Base-by-base conservation (phyloP, 1,140 invertebrate genomes). In the Polypedilum vanderplanki region DNA sequence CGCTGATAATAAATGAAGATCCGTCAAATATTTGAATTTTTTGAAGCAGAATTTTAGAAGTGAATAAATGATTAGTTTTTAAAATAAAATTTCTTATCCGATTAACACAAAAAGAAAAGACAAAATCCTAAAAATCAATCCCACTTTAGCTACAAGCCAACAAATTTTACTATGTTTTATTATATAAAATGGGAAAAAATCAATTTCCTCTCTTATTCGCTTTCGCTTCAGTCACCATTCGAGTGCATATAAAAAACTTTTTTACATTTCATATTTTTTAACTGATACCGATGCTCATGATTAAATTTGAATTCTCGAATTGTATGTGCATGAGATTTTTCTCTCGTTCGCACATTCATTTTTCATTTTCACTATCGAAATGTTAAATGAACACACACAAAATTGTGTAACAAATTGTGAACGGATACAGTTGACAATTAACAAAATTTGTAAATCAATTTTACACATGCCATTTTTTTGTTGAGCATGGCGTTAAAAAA, bases 361-460 rank as follows among this genome's bases (percentile, higher is more conserved):
- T 70, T 70, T 70, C 65, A 70, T 70, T 33, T 33, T 33, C 10
- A 18, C 65, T 22, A 12, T 57, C 46, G 46, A 57, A 33, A 57
- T 57, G 46, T 57, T 70, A 22, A 70, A 70, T 20, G 20, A 70
- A 70, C 17, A 70, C 10, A 57, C 10, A 57, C n/a, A 57, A 57
- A 57, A 70, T 18, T 70, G 17, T 70, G 65, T 70, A 17, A 70
- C 65, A 70, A 70, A 70, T 70, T 70, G 65, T 18, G 17, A 70
- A 18, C 65, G 65, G 65, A 70, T 70, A 70, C 65, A 70, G 20
- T 20, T 70, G 65, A 70, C 65, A 70, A 70, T 70, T 70, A 70
- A 70, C 65, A 70, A 18, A 70, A 70, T 70, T 70, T 70, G 65
- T 70, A 70, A 70, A 70, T 70, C 65, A 70, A 70, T 70, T 70